Evolutionary conservation across 2,888 invertebrate species (phyloP).

Genomic region (Mythimna impura): DNA sequence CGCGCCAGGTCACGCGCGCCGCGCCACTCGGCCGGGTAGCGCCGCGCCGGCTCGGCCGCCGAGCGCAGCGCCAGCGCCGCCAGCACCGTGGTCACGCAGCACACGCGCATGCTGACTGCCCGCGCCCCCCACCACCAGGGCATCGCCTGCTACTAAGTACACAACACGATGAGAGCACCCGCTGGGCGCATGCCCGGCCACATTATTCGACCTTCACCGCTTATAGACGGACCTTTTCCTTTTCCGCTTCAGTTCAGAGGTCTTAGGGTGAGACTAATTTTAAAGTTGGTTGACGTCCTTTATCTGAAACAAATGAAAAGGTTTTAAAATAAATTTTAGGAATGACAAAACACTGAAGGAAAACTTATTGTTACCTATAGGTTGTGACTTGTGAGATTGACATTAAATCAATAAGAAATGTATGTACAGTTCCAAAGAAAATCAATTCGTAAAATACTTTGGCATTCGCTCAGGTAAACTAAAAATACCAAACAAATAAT

Average conservation of each 20-base stretch:
- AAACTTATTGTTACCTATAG: background rate
- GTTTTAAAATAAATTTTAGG: slow-evolving; percentile 9
- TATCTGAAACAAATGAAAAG: slow-evolving; percentile 73
- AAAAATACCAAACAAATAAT: slow-evolving; percentile 11
- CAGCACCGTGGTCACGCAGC: slow-evolving; percentile 83
- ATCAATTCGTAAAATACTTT: background rate
- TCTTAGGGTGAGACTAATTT: slow-evolving; percentile 35
- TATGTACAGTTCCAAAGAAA: background rate
- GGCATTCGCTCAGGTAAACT: background rate
- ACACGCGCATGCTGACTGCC: slow-evolving; percentile 85
- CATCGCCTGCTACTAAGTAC: slow-evolving; percentile 86
- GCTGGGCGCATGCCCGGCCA: slow-evolving; percentile 85
- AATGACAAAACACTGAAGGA: background rate
- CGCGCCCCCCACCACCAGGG: slow-evolving; percentile 82
- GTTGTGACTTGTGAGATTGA: background rate
- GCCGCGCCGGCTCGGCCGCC: slow-evolving; percentile 83
- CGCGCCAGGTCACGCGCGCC: slow-evolving; percentile 76
- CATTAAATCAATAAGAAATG: slow-evolving; percentile 1
- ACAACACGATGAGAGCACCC: slow-evolving; percentile 79
- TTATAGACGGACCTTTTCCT: slow-evolving; percentile 63
- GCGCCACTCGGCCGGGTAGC: slow-evolving; percentile 82
- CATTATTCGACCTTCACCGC: slow-evolving; percentile 80
- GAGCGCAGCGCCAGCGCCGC: slow-evolving; percentile 86
- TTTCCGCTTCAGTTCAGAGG: slow-evolving; percentile 69
- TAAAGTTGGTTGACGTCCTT: slow-evolving; percentile 27